phyloP scores from a whole-genome alignment of 64 coral and sea anemone genomes.

The Astreopora myriophthalma region DNA sequence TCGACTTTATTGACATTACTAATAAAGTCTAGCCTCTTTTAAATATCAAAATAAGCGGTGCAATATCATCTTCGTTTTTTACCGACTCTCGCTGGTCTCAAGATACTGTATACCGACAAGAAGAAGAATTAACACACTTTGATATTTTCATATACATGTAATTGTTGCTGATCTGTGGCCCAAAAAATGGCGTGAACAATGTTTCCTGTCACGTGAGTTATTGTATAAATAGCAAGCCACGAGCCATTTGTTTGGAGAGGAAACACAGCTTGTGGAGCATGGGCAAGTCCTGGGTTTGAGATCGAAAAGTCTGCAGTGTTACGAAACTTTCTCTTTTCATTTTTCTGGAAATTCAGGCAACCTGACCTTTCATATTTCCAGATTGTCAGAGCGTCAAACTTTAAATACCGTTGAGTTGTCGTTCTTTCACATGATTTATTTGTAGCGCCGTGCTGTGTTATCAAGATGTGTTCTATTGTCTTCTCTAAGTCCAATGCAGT shows the following conservation, averaged over 20 bases:
- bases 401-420: not conserved
- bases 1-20: not conserved
- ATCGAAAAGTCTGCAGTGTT: not conserved
- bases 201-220: conserved; percentile 1
- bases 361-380: not conserved
- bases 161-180: too few relatives aligned
- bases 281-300: not conserved
- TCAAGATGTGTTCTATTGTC: not conserved
- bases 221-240: conserved; percentile 2
- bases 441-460: not conserved
- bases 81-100: not conserved
- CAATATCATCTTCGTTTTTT: not conserved
- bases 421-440: not conserved
- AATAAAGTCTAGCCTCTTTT: conserved; percentile 1
- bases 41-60: not conserved
- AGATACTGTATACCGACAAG: too few relatives aligned
- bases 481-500: conserved; percentile 11
- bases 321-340: not conserved
- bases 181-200: too few relatives aligned
- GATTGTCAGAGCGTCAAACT: not conserved
- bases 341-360: too few relatives aligned
- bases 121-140: too few relatives aligned
- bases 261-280: not conserved
- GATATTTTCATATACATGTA: too few relatives aligned
- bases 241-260: conserved; percentile 4